Evolutionary conservation across 2,113 vertebrate species (phyloP), one percentile per base, ranked within the genome.

Genomic region (Pipra filicauda): DNA sequence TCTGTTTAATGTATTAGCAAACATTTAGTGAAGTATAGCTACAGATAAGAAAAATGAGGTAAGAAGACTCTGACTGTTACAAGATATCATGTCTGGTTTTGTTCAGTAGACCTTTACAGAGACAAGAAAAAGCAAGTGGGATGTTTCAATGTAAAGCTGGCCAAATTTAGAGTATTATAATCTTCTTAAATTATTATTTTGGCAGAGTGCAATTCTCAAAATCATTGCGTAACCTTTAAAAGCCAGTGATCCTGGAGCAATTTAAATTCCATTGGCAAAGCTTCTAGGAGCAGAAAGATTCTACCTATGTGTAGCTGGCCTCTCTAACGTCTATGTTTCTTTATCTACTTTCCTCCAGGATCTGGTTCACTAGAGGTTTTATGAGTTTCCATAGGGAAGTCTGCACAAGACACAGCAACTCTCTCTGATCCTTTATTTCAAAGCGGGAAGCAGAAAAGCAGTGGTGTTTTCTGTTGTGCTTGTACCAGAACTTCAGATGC

Each of bases 131-230:
- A 87, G 22, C 48, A 81, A 92, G 11, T 48, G 66, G 39, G 33
- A 75, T 66, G 17, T 69, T 93, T 91, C 65, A 84, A 18, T 87
- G 77, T 72, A 87, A 85, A 93, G 48, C 52, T 87, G 57, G 55
- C 24, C 91, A 91, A 93, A 87, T 91, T 67, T 84, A 74, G 75
- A 66, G 35, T 89, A 28, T 81, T 88, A 31, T 89, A 78, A 65
- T 95, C 61, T 44, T 87, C 92, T 84, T 78, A 95, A 93, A 92
- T 95, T 95, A 92, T 91, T 73, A 26, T 89, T 95, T 95, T 95
- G 86, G 65, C 89, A 61, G 52, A 78, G 43, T 55, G 39, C 43
- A 31, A 13, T 75, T 89, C 61, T 75, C 39, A 54, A 87, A 95
- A 75, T 94, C 52, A 8, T 61, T 87, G 76, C 41, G 64, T 92